Evolutionary conservation across 2,113 vertebrate species (phyloP).

Genomic region (Argyrosomus japonicus): DNA sequence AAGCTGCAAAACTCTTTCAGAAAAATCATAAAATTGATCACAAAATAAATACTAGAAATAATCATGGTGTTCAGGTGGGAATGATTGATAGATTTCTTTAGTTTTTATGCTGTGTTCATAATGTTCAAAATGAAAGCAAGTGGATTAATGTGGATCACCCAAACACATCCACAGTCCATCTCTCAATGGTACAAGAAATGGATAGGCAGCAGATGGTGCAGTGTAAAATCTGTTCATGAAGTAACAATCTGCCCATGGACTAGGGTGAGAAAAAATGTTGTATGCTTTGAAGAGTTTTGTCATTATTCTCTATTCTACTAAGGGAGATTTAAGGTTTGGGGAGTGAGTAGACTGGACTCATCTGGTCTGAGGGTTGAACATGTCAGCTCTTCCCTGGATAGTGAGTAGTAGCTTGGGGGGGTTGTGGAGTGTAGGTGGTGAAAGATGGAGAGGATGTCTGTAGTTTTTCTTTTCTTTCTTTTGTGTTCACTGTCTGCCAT

Average conservation of each 20-base stretch:
- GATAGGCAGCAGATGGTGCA: slow-evolving; percentile 31
- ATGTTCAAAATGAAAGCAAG: not conserved
- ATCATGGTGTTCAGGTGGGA: not conserved
- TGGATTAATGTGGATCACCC: not conserved
- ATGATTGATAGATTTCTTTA: not conserved
- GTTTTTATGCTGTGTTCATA: not conserved
- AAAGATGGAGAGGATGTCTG: slow-evolving; percentile 17
- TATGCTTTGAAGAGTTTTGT: not conserved
- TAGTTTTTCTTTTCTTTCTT: not conserved
- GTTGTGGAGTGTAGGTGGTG: not conserved
- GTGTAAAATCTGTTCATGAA: slow-evolving; percentile 10
- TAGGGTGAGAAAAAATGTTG: not conserved
- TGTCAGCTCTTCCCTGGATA: not conserved
- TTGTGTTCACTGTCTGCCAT: slow-evolving; percentile 20
- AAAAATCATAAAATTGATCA: not conserved
- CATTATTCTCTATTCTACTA: not conserved
- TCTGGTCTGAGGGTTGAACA: slow-evolving; percentile 11
- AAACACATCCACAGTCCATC: not conserved
- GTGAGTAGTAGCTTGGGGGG: not conserved
- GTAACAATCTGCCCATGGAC: not conserved
- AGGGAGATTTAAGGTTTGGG: not conserved
- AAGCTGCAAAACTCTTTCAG: too few relatives aligned
- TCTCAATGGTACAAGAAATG: not conserved
- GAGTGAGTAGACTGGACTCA: not conserved
- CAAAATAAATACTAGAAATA: not conserved